phyloP scores from a whole-genome alignment of 1,140 invertebrate genomes.

The Brachionus angularis region DNA sequence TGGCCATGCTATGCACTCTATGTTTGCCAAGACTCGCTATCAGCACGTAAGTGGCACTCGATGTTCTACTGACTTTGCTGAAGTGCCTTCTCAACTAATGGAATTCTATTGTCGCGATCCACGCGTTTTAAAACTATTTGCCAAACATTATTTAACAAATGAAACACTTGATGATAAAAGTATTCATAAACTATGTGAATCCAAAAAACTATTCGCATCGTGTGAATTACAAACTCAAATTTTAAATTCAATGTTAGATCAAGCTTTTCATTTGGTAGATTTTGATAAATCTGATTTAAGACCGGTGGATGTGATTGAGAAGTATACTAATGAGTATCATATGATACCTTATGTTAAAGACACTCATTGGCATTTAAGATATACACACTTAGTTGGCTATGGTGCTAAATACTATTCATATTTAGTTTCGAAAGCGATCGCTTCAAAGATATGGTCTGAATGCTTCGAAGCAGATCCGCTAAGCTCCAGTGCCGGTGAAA shows the following conservation, averaged over 20 bases:
- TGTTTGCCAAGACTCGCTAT: conserved; percentile 84
- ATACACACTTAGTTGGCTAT: conserved; percentile 93
- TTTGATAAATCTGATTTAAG: conserved; percentile 45
- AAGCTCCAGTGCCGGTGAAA: background rate
- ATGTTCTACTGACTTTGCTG: conserved; percentile 93
- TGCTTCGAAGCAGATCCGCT: conserved; percentile 33
- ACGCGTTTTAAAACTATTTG: conserved; percentile 69
- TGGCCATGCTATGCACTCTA: conserved; percentile 98
- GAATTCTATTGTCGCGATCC: conserved; percentile 92
- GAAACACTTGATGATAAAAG: conserved; percentile 74
- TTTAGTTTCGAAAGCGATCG: conserved; percentile 83
- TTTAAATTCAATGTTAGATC: conserved; percentile 82
- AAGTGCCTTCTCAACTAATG: conserved; percentile 95
- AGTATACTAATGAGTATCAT: conserved; percentile 38
- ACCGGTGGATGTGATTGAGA: conserved; percentile 21
- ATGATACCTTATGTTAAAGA: background rate
- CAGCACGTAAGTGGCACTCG: conserved; percentile 93
- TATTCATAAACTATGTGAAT: conserved; percentile 59
- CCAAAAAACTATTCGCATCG: conserved; percentile 33
- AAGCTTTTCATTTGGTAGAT: conserved; percentile 71
- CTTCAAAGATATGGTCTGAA: conserved; percentile 53
- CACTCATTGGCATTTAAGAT: conserved; percentile 60
- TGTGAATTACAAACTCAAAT: conserved; percentile 79
- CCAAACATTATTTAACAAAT: conserved; percentile 82
- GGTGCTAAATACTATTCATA: conserved; percentile 98